Evolutionary conservation across 2,113 vertebrate genomes (phyloP).

Genomic region (Chionodraco myersi): DNA sequence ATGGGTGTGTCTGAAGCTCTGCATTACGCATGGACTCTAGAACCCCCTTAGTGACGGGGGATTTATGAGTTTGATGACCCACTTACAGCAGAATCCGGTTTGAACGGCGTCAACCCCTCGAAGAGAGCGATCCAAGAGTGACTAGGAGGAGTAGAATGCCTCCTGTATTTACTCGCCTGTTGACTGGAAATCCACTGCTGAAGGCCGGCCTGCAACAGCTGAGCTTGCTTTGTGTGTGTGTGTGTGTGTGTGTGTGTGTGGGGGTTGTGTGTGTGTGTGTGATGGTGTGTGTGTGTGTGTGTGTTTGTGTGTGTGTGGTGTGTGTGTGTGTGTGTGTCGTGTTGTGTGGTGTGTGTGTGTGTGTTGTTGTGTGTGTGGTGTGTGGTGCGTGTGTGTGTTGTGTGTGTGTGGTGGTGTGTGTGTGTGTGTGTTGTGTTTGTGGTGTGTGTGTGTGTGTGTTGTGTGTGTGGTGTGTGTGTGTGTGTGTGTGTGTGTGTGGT

Average conservation of each 20-base stretch:
- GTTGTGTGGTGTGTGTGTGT: too few relatives aligned
- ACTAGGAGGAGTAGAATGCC: constrained; percentile 42
- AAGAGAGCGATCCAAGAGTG: constrained; percentile 30
- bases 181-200: constrained; percentile 40
- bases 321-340: neutral
- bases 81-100: constrained; percentile 41
- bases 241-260: constrained; percentile 23
- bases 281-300: too few relatives aligned
- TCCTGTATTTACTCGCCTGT: constrained; percentile 22
- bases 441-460: too few relatives aligned
- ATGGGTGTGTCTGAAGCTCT: constrained; percentile 40
- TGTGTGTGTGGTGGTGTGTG: too few relatives aligned
- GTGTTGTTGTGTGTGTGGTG: too few relatives aligned
- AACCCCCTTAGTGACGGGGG: constrained; percentile 41
- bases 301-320: too few relatives aligned
- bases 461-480: too few relatives aligned
- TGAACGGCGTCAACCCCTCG: constrained; percentile 11
- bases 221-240: constrained; percentile 35
- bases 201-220: constrained; percentile 56
- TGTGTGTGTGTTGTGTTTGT: too few relatives aligned
- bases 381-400: too few relatives aligned
- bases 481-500: too few relatives aligned
- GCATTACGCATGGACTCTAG: constrained; percentile 45
- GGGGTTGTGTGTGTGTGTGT: too few relatives aligned
- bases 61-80: constrained; percentile 51